Conservation (phyloP, 2,888 invertebrate species). For the Ditula angustiorana region DNA sequence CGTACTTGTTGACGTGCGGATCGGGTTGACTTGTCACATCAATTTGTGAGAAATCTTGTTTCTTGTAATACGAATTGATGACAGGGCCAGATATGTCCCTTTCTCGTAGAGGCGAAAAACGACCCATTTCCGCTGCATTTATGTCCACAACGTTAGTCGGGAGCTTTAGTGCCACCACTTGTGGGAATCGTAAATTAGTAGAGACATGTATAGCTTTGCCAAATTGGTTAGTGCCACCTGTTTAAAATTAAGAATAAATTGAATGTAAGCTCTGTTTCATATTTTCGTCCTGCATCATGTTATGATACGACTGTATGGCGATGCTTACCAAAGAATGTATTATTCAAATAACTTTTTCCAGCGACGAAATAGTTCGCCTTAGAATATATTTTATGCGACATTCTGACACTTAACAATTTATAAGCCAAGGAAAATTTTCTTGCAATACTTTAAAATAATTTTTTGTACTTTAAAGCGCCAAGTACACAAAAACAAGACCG, state of each 20-base stretch:
- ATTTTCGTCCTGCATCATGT: conserved; percentile 1
- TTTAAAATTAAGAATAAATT: conserved; percentile 44
- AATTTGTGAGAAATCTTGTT: conserved; percentile 59
- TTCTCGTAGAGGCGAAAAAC: conserved; percentile 87
- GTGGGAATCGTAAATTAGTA: conserved; percentile 79
- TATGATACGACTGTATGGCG: not conserved
- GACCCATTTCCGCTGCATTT: conserved; percentile 87
- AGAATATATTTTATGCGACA: conserved; percentile 45
- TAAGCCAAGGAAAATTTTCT: not conserved
- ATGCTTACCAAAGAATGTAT: conserved; percentile 50
- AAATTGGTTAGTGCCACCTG: conserved; percentile 57
- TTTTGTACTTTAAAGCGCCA: not conserved
- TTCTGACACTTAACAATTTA: conserved; percentile 32
- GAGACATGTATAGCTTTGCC: conserved; percentile 78
- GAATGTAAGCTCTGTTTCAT: conserved; percentile 11
- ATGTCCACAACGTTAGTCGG: conserved; percentile 88
- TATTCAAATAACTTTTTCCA: conserved; percentile 44
- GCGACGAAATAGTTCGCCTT: conserved; percentile 41
- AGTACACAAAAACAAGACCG: not conserved
- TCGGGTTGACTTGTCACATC: conserved; percentile 75
- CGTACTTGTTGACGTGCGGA: conserved; percentile 88
- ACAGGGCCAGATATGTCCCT: conserved; percentile 88
- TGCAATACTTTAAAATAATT: too few relatives aligned
- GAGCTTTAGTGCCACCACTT: conserved; percentile 81
- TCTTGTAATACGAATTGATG: conserved; percentile 77